Percentiles rank a stretch among this genome's conserved stretches.
Evolutionary conservation across 2,113 vertebrate genomes (phyloP).

Genomic region (Scolopax mira): DNA sequence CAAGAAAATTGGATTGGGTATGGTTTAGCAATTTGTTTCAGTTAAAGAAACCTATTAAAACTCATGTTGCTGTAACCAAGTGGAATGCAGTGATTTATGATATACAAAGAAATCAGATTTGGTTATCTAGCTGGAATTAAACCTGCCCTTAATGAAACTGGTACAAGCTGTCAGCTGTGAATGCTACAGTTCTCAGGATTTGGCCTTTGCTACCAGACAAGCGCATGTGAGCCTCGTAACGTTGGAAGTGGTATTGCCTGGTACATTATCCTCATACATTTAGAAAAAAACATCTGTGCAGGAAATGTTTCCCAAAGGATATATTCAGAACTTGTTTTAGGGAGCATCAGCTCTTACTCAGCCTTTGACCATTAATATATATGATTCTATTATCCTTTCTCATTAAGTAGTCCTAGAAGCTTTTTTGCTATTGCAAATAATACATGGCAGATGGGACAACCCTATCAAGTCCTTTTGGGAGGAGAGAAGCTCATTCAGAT

Average conservation of each 20-base stretch:
- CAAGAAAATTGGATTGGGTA: not conserved
- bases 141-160: not conserved
- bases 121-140: not conserved
- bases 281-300: not conserved
- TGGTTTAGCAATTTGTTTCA: not conserved
- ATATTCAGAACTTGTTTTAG: not conserved
- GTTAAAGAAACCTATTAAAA: conserved; percentile 8
- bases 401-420: conserved; percentile 24
- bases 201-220: not conserved
- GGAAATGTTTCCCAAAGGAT: conserved; percentile 29
- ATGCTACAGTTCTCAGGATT: not conserved
- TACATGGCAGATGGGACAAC: not conserved
- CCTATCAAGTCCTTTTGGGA: conserved; percentile 1
- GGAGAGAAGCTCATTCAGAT: not conserved
- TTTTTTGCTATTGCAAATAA: conserved; percentile 28
- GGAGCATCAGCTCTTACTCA: not conserved
- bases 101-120: not conserved
- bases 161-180: not conserved
- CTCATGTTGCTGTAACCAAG: not conserved
- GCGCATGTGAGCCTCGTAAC: not conserved
- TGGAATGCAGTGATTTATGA: conserved; percentile 8
- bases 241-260: not conserved
- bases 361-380: conserved; percentile 14
- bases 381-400: conserved; percentile 33
- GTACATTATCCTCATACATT: not conserved